Base-by-base conservation (phyloP, 2,888 invertebrate species). In the Papilio elwesi region DNA sequence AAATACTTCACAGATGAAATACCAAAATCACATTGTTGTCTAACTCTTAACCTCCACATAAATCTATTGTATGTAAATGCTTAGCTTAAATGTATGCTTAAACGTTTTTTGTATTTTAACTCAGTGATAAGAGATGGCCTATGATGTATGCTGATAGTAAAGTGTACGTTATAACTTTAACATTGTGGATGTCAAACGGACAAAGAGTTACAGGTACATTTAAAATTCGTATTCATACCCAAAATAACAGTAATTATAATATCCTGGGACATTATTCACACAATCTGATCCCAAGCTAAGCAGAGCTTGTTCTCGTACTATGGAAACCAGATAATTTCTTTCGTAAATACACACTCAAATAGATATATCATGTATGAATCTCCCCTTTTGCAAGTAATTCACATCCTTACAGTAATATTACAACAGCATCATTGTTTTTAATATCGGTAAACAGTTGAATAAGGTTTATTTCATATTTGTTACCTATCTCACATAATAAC, bases 61-160 rank as follows among this genome's bases (percentile, higher is more conserved):
- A 15, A 43, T 49, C 59, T 16, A 69, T 69, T 69, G 69, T 69
- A 69, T 69, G 69, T 51, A 62, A 69, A 69, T 69, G 9, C 51
- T 62, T 38, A 52, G 38, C 15, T 59, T 59, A 59, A 59, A 43
- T 7, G 9, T 59, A 59, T 59, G 38, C n/a, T 43, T 6, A 43
- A 6, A 43, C 59, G 59, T 57, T 62, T 43, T 62, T 62, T 62
- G 43, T n/a, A 62, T 62, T 62, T 43, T 11, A 12, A 36, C 36
- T 57, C 10, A 43, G 8, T 55, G 26, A 55, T 26, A 26, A 26
- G 6, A 57, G 57, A 57, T 57, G 36, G 36, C 57, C 10, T 36
- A 59, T n/a, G 59, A 38, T 62, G 59, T 10, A 62, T 62, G 38
- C 9, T 38, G 43, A 59, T 59, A 1, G 36, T 55, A 36, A 10